phyloP scores from a whole-genome alignment of 2,113 vertebrate genomes.

The Colistium nudipinnis region DNA sequence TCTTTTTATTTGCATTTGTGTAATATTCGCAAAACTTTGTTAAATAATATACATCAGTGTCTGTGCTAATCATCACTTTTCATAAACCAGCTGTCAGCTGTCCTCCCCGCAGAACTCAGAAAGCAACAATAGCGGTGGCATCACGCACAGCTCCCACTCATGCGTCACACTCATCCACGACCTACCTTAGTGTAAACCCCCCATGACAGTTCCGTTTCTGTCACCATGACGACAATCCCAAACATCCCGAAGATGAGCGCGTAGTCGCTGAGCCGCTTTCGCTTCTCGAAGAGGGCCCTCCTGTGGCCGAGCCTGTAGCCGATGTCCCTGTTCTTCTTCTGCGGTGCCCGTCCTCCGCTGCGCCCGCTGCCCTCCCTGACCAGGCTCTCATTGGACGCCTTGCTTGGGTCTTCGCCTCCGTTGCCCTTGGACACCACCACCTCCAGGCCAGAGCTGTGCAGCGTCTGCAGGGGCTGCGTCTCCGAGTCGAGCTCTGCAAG shows the following conservation, averaged over 20 bases:
- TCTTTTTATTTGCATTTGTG: conserved; percentile 25
- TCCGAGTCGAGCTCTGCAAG: conserved; percentile 85
- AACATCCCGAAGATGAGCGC: conserved; percentile 96
- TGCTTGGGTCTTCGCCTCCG: conserved; percentile 80
- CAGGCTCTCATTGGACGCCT: conserved; percentile 75
- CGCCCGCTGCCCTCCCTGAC: conserved; percentile 70
- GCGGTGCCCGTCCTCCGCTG: conserved; percentile 57
- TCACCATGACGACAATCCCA: conserved; percentile 95
- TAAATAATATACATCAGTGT: conserved; percentile 42
- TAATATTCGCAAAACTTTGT: conserved; percentile 34
- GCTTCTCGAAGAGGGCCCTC: conserved; percentile 90
- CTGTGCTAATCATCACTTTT: conserved; percentile 48
- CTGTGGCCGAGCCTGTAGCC: conserved; percentile 92
- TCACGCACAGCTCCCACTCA: conserved; percentile 55
- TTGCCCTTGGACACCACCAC: conserved; percentile 87
- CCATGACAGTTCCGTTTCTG: conserved; percentile 94
- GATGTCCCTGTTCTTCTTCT: conserved; percentile 84
- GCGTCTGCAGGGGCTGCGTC: conserved; percentile 82
- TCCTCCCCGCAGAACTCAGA: conserved; percentile 49
- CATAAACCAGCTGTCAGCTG: conserved; percentile 51
- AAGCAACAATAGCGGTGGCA: conserved; percentile 41
- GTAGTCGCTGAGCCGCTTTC: conserved; percentile 93
- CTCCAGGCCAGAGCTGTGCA: conserved; percentile 84
- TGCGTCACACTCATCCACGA: conserved; percentile 27
- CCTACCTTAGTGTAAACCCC: conserved; percentile 88